Evolutionary conservation across 2,888 invertebrate genomes (phyloP), one percentile per base, ranked within the genome.

Genomic region (Dolomedes plantarius): DNA sequence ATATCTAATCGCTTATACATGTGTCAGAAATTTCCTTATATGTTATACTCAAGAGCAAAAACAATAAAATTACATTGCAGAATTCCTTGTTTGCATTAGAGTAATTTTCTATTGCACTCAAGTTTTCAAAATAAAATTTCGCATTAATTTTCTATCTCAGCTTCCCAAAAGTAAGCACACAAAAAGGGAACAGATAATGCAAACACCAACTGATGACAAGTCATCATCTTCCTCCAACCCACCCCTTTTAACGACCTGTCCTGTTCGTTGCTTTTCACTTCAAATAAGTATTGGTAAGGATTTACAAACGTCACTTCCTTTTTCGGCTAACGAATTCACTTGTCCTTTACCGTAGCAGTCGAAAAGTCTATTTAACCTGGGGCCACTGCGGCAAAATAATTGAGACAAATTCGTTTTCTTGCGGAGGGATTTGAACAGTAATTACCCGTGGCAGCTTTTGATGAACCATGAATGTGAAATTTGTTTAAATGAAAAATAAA

Each of bases 371-470:
- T 5, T 56, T 56, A 5, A 23, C 56, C 56, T 56, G 56, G 2
- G 16, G 56, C 19, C 23, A 11, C 11, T 5, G 23, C 56, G 23
- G 2, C 56, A 7, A 23, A 56, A 56, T 56, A 56, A 56, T 56
- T 56, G 56, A 56, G 56, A 56, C 56, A 56, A 56, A 56, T 56
- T 56, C 11, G 23, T 23, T 56, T 56, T 56, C 56, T 56, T 56
- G 3, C 23, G 3, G 13, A 23, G 2, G 3, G 23, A 5, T 56
- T 56, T 5, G 1, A 56, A 5, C 19, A 6, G 56, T 56, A 56
- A 56, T 56, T 56, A 56, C 23, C 3, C 11, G 56, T 56, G 56
- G 23, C 23, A 56, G 23, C 5, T 2, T 23, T 46, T 46, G 41
- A 56, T 23, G 23, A 23, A 56, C 23, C 56, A 3, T 56, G 56